Percentiles rank a stretch among this genome's conserved stretches.
phyloP scores from a whole-genome alignment of 2,888 invertebrate species.

The Noctua janthina region DNA sequence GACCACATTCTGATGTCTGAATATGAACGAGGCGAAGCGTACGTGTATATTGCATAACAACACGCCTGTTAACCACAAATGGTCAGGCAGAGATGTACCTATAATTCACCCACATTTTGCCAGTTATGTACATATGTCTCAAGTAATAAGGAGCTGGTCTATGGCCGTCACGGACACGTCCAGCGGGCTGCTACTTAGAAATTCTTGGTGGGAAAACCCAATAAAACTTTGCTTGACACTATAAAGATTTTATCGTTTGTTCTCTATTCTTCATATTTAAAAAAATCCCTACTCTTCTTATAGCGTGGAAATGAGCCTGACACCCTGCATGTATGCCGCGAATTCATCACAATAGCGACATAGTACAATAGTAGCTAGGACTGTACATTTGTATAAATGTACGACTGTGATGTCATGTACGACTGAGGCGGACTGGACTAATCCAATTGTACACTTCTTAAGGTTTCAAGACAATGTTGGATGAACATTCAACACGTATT shows the following conservation, averaged over 20 bases:
- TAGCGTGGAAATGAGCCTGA: not conserved
- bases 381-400: slow-evolving; percentile 12
- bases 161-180: not conserved
- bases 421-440: slow-evolving; percentile 42
- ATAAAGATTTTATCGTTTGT: not conserved
- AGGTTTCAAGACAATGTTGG: slow-evolving; percentile 66
- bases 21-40: not conserved
- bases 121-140: not conserved
- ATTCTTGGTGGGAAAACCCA: not conserved
- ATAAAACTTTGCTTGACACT: not conserved
- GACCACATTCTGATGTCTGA: not conserved
- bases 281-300: not conserved
- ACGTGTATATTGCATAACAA: not conserved
- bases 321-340: not conserved
- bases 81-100: not conserved
- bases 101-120: not conserved
- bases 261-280: not conserved
- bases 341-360: not conserved
- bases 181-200: not conserved
- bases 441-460: slow-evolving; percentile 70
- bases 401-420: slow-evolving; percentile 31
- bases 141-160: not conserved
- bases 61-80: not conserved
- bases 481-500: slow-evolving; percentile 45
- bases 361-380: not conserved